Evolutionary conservation across 2,797 vertebrate genomes (phyloP), one percentile per base, ranked within the genome.

Genomic region (Myripristis jacobus): DNA sequence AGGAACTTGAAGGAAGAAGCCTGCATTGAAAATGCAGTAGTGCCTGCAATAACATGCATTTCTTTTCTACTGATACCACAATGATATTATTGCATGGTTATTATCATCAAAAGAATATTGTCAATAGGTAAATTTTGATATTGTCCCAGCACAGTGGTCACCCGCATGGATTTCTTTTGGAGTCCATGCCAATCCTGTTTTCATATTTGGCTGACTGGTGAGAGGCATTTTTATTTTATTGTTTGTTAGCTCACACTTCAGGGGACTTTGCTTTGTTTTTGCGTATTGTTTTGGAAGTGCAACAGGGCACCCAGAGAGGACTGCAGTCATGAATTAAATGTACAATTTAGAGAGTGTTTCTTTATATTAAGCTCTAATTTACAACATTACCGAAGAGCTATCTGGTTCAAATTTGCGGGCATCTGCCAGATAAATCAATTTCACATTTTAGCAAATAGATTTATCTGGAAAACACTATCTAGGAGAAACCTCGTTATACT

Each of bases 361-460:
- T 70, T 79, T 55, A 48, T 41, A 61, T 67, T 56, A 55, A 56
- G 44, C 47, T 77, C 70, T 75, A 79, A 73, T 82, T 80, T 71
- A 77, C 41, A 67, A 71, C 53, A 61, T 70, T 73, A 72, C 15
- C 11, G 24, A 75, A 82, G 78, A 71, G 31, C 63, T 47, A 54
- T 54, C 52, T 54, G 12, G 43, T 67, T 79, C 63, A 66, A 27
- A 74, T 19, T 52, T 62, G 25, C 15, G 67, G 31, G 48, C 54
- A 60, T 62, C 55, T 50, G 9, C 1, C 31, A 22, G 70, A 80
- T 84, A 57, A 85, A 81, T 60, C 1, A 52, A 58, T 86, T 75
- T 77, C 57, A 67, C 51, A 72, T 68, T 79, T n/a, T 55, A 63
- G 52, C 48, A 83, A 81, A 70, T 56, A 75, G 51, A 68, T 72